Percentiles rank a stretch among this genome's conserved stretches.
Evolutionary conservation across 2,797 vertebrate species (phyloP).

Genomic region (Zalophus californianus): DNA sequence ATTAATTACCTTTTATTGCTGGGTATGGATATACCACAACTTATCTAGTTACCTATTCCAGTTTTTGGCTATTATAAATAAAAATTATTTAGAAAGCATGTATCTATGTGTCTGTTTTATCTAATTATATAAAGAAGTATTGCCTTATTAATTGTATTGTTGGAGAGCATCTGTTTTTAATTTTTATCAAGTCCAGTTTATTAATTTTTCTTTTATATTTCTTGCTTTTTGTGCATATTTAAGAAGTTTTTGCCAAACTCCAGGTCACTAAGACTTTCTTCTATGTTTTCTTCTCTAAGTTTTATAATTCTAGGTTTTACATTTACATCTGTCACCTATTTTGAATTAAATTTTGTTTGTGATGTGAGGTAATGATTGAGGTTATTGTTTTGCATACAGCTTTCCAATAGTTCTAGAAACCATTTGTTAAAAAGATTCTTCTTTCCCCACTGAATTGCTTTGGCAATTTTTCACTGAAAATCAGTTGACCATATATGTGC

Average conservation of each 20-base stretch:
- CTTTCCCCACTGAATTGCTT: not conserved
- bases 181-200: not conserved
- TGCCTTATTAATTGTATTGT: not conserved
- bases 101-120: not conserved
- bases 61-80: not conserved
- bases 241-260: slow-evolving; percentile 23
- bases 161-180: not conserved
- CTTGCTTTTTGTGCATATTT: not conserved
- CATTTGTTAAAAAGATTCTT: not conserved
- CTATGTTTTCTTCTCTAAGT: not conserved
- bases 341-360: slow-evolving; percentile 37
- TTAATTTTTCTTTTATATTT: slow-evolving; percentile 16
- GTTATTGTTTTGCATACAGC: not conserved
- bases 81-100: not conserved
- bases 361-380: not conserved
- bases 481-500: not conserved
- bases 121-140: slow-evolving; percentile 22
- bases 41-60: not conserved
- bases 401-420: not conserved
- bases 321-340: not conserved
- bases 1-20: slow-evolving; percentile 16
- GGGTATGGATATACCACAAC: not conserved
- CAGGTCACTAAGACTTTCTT: slow-evolving; percentile 24
- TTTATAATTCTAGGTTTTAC: slow-evolving; percentile 12
- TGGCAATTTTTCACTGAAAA: not conserved